These are phyloP conservation scores for Scaeva pyrastri DNA, from an alignment of 2,888 invertebrate species.

Conservation along the genomic window DNA sequence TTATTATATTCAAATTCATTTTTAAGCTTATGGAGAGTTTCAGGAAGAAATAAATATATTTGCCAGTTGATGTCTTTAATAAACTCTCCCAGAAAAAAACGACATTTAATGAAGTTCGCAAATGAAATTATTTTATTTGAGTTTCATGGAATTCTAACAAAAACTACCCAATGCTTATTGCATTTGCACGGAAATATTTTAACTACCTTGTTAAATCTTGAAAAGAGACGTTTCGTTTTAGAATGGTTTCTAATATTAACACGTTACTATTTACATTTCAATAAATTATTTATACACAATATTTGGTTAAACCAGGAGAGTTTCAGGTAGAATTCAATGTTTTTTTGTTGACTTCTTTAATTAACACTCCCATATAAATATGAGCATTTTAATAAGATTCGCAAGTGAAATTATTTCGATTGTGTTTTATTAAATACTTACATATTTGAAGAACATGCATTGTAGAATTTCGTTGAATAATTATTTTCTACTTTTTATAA, in stretches of 20 bases:
- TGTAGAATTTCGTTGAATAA: not conserved
- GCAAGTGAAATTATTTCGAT: constrained; percentile 63
- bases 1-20: too few relatives aligned
- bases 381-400: constrained; percentile 72
- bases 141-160: constrained; percentile 17
- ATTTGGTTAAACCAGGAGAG: too few relatives aligned
- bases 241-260: too few relatives aligned
- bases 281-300: too few relatives aligned
- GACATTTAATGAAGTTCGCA: constrained; percentile 1
- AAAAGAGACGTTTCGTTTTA: too few relatives aligned
- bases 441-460: not conserved
- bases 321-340: constrained; percentile 79
- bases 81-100: not conserved
- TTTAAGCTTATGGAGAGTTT: not conserved
- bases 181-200: too few relatives aligned
- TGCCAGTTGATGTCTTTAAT: constrained; percentile 2
- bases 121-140: constrained; percentile 23
- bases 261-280: too few relatives aligned
- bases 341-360: constrained; percentile 80
- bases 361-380: constrained; percentile 80
- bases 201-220: too few relatives aligned
- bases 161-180: not conserved
- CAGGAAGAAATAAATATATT: constrained; percentile 4
- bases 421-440: constrained; percentile 79
- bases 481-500: not conserved